Percentiles rank a stretch among this genome's conserved stretches.
phyloP scores from a whole-genome alignment of 92 coral and sea anemone genomes.

The Epizoanthus fatuus region DNA sequence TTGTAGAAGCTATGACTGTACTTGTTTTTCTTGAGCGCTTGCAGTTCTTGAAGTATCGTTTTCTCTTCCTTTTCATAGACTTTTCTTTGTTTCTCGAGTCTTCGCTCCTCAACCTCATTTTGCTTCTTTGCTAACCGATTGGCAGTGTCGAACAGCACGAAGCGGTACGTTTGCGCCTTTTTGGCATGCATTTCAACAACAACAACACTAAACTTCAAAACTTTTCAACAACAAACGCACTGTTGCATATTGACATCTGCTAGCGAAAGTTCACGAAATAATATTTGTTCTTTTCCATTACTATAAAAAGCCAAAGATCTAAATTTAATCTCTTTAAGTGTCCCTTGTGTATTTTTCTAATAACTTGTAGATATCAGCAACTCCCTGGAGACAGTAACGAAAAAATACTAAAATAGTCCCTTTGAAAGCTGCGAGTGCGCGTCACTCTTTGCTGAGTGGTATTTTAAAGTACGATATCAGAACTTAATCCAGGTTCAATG shows the following conservation, averaged over 20 bases:
- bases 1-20: conserved; percentile 15
- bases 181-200: conserved; percentile 1
- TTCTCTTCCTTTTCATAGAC: conserved; percentile 1
- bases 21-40: conserved; percentile 10
- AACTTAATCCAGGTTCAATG: not conserved
- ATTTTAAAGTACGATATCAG: not conserved
- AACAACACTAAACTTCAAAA: not conserved
- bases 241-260: not conserved
- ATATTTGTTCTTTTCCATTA: not conserved
- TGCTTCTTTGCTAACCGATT: conserved; percentile 4
- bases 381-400: not conserved
- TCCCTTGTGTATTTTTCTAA: not conserved
- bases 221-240: not conserved
- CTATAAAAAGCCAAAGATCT: not conserved
- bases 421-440: not conserved
- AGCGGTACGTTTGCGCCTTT: not conserved
- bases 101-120: not conserved
- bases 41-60: not conserved
- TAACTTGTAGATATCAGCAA: not conserved
- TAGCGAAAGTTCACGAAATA: not conserved
- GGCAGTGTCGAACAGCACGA: not conserved
- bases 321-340: not conserved
- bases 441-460: too few relatives aligned
- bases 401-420: not conserved
- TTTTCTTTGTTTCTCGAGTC: conserved; percentile 5